Evolutionary conservation across 2,797 vertebrate species (phyloP).

Genomic region (Cyclopterus lumpus): DNA sequence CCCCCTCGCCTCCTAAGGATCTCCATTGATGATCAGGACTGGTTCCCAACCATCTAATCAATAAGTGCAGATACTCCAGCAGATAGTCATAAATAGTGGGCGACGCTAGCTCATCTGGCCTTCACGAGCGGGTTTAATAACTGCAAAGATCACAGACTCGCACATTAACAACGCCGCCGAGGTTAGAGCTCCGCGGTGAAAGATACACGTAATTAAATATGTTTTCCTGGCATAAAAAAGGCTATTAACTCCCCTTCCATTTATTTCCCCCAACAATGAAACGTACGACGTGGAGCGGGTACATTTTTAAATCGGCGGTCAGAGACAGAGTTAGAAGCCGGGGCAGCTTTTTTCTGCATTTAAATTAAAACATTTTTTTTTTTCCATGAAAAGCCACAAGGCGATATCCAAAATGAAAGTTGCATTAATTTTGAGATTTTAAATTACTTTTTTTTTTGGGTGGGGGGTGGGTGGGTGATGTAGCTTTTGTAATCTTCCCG

Average conservation of each 20-base stretch:
- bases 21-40: constrained; percentile 73
- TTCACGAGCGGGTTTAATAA: constrained; percentile 51
- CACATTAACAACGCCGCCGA: constrained; percentile 48
- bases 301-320: too few species aligned
- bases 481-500: constrained; percentile 60
- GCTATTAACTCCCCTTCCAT: constrained; percentile 51
- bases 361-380: constrained; percentile 64
- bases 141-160: constrained; percentile 45
- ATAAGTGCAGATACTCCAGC: constrained; percentile 62
- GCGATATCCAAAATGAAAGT: constrained; percentile 68
- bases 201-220: constrained; percentile 69
- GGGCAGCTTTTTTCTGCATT: constrained; percentile 42
- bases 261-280: constrained; percentile 46
- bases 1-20: constrained; percentile 62
- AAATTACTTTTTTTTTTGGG: constrained; percentile 72
- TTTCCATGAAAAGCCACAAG: constrained; percentile 64
- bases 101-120: constrained; percentile 46
- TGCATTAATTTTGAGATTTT: constrained; percentile 70
- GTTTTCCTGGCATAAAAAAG: constrained; percentile 70
- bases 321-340: constrained; percentile 15
- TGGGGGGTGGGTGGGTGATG: constrained; percentile 28
- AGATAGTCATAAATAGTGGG: constrained; percentile 52
- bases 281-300: constrained; percentile 6
- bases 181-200: constrained; percentile 33
- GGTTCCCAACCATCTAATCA: constrained; percentile 67